Conservation (phyloP, 2,888 invertebrate genomes). For the Micoletzkya japonica region DNA sequence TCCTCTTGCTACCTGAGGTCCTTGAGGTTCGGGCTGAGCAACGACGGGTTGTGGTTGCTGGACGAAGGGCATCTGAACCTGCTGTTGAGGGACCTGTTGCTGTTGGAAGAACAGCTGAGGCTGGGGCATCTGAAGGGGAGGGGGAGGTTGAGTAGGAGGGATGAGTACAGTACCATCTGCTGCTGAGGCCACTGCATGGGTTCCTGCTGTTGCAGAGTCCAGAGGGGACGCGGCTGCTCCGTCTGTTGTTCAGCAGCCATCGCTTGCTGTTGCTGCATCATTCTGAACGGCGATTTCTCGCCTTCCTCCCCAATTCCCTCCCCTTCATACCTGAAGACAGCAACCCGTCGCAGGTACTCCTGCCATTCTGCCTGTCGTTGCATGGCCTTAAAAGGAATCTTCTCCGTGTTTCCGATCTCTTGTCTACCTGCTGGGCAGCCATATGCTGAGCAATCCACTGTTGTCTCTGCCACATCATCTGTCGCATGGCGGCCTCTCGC, state of each 20-base stretch:
- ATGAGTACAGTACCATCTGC: not conserved
- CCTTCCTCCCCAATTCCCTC: too few species aligned
- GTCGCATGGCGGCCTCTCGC: conserved; percentile 11
- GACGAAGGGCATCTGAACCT: not conserved
- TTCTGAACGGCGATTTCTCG: not conserved
- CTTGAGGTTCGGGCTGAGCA: too few species aligned
- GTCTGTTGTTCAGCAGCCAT: not conserved
- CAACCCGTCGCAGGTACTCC: conserved; percentile 22
- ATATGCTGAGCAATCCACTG: conserved; percentile 14
- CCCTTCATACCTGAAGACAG: conserved; percentile 10
- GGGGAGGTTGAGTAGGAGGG: too few species aligned
- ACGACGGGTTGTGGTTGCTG: not conserved
- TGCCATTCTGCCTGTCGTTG: conserved; percentile 26
- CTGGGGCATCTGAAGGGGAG: too few species aligned
- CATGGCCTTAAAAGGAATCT: not conserved
- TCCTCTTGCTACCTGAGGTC: too few species aligned
- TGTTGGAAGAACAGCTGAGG: not conserved
- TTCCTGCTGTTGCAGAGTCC: conserved; percentile 23
- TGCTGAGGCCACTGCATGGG: conserved; percentile 24
- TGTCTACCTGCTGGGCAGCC: conserved; percentile 14
- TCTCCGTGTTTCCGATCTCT: too few species aligned
- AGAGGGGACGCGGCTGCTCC: conserved; percentile 23
- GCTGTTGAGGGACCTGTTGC: conserved; percentile 17
- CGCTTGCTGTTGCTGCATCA: conserved; percentile 16
- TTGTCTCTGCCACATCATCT: conserved; percentile 19